Conservation (phyloP, 2,113 vertebrate genomes). For the Lipotes vexillifer region DNA sequence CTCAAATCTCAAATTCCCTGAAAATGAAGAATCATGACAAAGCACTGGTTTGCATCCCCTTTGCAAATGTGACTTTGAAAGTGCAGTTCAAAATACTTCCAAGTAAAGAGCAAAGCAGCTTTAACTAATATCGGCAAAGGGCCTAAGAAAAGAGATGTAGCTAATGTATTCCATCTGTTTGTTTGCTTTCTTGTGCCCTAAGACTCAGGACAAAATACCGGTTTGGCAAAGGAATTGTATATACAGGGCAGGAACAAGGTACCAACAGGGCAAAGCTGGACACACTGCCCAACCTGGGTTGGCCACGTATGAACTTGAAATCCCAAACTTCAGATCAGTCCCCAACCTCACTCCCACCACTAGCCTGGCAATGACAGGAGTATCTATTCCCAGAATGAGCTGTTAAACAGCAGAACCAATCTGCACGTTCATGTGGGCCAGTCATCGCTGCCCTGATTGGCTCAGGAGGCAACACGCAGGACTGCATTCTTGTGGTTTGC, state of each 20-base stretch:
- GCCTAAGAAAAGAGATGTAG: not conserved
- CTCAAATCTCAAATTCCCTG: slow-evolving; percentile 8
- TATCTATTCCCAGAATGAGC: slow-evolving; percentile 1
- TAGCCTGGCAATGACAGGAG: not conserved
- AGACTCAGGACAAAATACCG: not conserved
- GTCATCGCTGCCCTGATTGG: not conserved
- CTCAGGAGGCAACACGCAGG: not conserved
- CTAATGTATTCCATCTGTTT: slow-evolving; percentile 37
- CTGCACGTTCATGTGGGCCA: not conserved
- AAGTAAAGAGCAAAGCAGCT: slow-evolving; percentile 47
- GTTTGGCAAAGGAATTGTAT: not conserved
- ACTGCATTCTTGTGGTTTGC: slow-evolving; percentile 23
- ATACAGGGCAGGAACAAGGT: not conserved
- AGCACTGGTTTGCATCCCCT: slow-evolving; percentile 26
- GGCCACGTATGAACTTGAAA: not conserved
- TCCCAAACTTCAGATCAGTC: not conserved
- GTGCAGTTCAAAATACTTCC: slow-evolving; percentile 27
- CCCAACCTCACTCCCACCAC: not conserved
- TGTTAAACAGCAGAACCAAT: not conserved
- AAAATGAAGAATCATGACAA: slow-evolving; percentile 33
- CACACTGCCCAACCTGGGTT: not conserved
- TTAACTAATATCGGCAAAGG: slow-evolving; percentile 55
- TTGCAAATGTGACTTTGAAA: slow-evolving; percentile 46
- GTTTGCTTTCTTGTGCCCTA: not conserved
- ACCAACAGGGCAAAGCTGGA: not conserved